These are phyloP conservation scores for Scrobipalpa costella DNA, from an alignment of 2,888 invertebrate genomes.

Conservation along the genomic window DNA sequence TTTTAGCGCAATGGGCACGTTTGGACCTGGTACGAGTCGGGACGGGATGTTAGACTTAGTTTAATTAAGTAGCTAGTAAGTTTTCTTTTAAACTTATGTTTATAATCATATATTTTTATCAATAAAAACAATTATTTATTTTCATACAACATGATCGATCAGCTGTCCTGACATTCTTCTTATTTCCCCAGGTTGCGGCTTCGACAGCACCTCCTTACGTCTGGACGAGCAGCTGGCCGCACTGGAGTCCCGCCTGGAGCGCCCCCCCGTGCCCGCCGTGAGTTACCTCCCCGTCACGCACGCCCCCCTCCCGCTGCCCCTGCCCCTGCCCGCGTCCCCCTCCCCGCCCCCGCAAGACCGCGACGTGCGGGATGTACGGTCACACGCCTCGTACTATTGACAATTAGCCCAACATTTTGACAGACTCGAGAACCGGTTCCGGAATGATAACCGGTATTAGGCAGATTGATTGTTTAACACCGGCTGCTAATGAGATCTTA, in stretches of 20 bases:
- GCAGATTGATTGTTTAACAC: neutral
- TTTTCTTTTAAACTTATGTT: too few relatives aligned
- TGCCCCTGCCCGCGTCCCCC: neutral
- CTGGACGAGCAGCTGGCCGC: slow-evolving; percentile 91
- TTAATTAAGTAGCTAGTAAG: too few relatives aligned
- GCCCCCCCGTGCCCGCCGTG: slow-evolving; percentile 84
- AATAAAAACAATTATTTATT: too few relatives aligned
- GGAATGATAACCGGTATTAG: neutral
- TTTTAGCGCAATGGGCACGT: too few relatives aligned
- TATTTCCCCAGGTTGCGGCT: slow-evolving; percentile 69
- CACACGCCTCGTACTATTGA: slow-evolving; percentile 58
- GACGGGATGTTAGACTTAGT: too few relatives aligned
- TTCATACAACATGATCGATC: neutral
- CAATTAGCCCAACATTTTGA: slow-evolving; percentile 14
- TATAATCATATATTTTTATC: too few relatives aligned
- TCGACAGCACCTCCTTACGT: slow-evolving; percentile 87
- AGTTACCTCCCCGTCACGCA: slow-evolving; percentile 60
- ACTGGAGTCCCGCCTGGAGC: slow-evolving; percentile 88
- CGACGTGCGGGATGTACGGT: slow-evolving; percentile 14
- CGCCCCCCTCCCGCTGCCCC: slow-evolving; percentile 30
- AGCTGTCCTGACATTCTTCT: neutral
- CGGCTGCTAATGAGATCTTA: neutral
- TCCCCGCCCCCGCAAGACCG: neutral
- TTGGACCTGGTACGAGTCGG: too few relatives aligned
- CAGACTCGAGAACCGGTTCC: slow-evolving; percentile 13